Evolutionary conservation across 2,888 invertebrate genomes (phyloP).

Genomic region (Subacronicta megacephala): DNA sequence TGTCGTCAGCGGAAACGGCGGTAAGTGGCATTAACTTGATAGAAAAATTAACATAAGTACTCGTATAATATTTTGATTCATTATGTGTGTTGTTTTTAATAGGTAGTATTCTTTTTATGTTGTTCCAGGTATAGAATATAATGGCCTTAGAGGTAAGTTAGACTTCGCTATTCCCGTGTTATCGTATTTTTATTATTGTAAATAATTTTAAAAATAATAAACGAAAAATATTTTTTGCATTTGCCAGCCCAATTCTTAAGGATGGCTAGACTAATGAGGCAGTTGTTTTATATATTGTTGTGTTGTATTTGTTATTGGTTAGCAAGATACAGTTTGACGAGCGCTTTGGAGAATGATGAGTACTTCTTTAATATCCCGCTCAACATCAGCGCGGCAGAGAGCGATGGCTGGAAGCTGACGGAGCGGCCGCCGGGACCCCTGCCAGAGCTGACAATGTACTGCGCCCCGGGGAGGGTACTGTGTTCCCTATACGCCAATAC

Average conservation of each 20-base stretch:
- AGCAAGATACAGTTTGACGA: slow-evolving; percentile 86
- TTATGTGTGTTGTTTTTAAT: too few species aligned
- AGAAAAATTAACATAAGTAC: too few species aligned
- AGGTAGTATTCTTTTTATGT: too few species aligned
- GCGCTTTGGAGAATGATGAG: slow-evolving; percentile 78
- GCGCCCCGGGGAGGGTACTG: slow-evolving; percentile 74
- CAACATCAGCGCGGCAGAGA: slow-evolving; percentile 76
- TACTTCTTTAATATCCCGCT: slow-evolving; percentile 84
- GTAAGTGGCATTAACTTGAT: too few species aligned
- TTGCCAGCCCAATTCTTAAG: too few species aligned
- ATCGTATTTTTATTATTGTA: not conserved
- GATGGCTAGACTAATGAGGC: too few species aligned
- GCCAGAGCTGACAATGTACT: slow-evolving; percentile 81
- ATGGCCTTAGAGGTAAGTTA: slow-evolving; percentile 64
- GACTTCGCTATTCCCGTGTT: not conserved
- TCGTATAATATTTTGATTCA: too few species aligned
- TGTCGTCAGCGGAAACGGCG: too few species aligned
- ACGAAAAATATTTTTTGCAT: too few species aligned
- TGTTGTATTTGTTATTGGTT: slow-evolving; percentile 3
- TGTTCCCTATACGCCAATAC: slow-evolving; percentile 81
- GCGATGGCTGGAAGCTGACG: slow-evolving; percentile 75
- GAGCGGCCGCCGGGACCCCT: slow-evolving; percentile 76
- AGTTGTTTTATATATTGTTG: too few species aligned
- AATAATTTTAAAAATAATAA: too few species aligned
- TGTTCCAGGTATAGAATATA: slow-evolving; percentile 68